Conservation (phyloP, 2,797 vertebrate species). For the Catamblyrhynchus diadema region DNA sequence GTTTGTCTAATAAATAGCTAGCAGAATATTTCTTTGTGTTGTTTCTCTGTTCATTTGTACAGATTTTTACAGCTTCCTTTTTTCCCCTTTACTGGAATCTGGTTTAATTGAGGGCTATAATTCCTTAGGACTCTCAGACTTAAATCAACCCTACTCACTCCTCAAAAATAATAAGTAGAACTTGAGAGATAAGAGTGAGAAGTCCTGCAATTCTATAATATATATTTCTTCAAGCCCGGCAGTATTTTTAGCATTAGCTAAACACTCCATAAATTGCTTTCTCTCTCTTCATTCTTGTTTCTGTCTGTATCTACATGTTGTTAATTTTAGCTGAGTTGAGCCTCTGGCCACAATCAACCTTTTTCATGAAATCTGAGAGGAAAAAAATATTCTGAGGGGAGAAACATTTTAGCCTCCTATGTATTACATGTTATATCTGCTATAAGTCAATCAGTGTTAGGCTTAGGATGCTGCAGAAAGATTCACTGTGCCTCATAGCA, state of each 20-base stretch:
- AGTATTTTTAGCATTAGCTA: neutral
- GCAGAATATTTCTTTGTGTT: neutral
- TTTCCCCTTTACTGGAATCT: neutral
- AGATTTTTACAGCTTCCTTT: neutral
- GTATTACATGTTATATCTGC: neutral
- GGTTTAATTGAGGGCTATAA: neutral
- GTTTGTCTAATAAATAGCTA: neutral
- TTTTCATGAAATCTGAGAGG: neutral
- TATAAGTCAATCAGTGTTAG: neutral
- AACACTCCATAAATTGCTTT: neutral
- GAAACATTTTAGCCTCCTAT: neutral
- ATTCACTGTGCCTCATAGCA: neutral
- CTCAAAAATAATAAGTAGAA: neutral
- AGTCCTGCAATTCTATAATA: neutral
- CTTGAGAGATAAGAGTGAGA: neutral
- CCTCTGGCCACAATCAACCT: neutral
- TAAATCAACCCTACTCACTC: neutral
- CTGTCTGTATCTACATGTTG: neutral
- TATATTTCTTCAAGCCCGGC: neutral
- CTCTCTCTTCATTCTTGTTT: neutral
- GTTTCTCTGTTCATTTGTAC: neutral
- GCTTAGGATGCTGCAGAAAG: neutral
- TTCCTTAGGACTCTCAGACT: neutral
- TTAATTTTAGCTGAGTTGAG: neutral
- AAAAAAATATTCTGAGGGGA: rapidly evolving